phyloP scores from a whole-genome alignment of 2,888 invertebrate genomes.

The Brenthis ino region DNA sequence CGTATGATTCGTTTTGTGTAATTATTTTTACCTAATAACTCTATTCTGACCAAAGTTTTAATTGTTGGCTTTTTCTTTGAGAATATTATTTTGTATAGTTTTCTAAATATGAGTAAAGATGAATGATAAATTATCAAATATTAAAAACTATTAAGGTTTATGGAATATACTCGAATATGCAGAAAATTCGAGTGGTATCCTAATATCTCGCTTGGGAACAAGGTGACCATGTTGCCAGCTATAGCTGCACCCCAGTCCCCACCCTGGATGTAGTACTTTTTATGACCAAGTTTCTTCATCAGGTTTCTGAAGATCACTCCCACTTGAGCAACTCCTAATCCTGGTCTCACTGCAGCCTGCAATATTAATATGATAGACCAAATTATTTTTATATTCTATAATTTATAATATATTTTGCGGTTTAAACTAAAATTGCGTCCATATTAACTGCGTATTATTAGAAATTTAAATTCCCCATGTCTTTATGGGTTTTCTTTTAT shows the following conservation, averaged over 20 bases:
- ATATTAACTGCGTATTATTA: too few relatives aligned
- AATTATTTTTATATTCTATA: neutral
- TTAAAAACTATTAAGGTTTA: neutral
- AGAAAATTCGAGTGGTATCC: constrained; percentile 65
- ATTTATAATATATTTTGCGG: neutral
- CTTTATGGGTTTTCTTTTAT: too few relatives aligned
- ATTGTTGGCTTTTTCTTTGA: too few relatives aligned
- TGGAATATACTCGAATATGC: constrained; percentile 45
- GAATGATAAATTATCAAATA: neutral
- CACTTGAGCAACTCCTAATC: constrained; percentile 78
- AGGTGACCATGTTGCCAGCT: constrained; percentile 81
- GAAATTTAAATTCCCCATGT: too few relatives aligned
- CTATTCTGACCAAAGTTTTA: too few relatives aligned
- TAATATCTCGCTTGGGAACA: constrained; percentile 71
- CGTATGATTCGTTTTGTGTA: too few relatives aligned
- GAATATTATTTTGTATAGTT: too few relatives aligned
- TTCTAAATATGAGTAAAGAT: too few relatives aligned
- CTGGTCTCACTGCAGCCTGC: constrained; percentile 82
- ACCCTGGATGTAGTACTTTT: constrained; percentile 85
- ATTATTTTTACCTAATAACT: too few relatives aligned
- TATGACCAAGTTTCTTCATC: constrained; percentile 86
- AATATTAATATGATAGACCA: neutral
- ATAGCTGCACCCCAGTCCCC: constrained; percentile 92
- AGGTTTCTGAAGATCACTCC: constrained; percentile 84
- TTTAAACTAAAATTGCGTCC: too few relatives aligned